Evolutionary conservation across 2,888 invertebrate genomes (phyloP), one percentile per base, ranked within the genome.

Genomic region (Eustalomyia histrio): DNA sequence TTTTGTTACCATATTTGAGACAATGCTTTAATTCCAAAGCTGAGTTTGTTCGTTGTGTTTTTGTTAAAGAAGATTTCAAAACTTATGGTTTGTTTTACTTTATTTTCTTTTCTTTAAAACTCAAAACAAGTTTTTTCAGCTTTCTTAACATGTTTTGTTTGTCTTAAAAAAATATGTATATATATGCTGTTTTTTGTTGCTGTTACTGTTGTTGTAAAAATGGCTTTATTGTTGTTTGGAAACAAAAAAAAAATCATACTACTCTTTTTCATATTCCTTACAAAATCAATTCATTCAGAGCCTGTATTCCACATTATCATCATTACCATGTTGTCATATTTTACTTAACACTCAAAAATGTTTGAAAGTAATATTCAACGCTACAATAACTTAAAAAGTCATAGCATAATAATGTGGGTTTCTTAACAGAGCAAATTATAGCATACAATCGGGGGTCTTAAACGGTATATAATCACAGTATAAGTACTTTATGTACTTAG

Each of bases 121-220:
- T 33, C 29, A 33, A 78, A 78, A 78, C 67, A 69, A 73, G 72
- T 82, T 69, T 33, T 53, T 74, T 83, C 61, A 60, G 71, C 79
- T 69, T 76, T 73, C 68, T 73, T 57, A 71, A 71, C 65, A 61
- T 75, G 47, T 21, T 64, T 67, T 73, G n/a, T 76, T 39, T 65
- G 60, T 43, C 8, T 63, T 78, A 50, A 50, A 73, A 64, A 58
- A 71, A 63, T 58, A 76, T 73, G 76, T 83, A n/a, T n/a, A n/a
- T n/a, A n/a, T n/a, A n/a, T n/a, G n/a, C n/a, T n/a, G n/a, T n/a
- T n/a, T 76, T 35, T 80, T 73, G 53, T 73, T 80, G 68, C 64
- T 73, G 79, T 64, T 79, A 67, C 60, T 63, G 63, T 47, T 58
- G 63, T 60, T 75, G 74, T 61, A 61, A 75, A 75, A 71, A 76